These are phyloP conservation scores for Macrosiphum euphorbiae DNA, from an alignment of 2,888 invertebrate species.

Conservation along the genomic window DNA sequence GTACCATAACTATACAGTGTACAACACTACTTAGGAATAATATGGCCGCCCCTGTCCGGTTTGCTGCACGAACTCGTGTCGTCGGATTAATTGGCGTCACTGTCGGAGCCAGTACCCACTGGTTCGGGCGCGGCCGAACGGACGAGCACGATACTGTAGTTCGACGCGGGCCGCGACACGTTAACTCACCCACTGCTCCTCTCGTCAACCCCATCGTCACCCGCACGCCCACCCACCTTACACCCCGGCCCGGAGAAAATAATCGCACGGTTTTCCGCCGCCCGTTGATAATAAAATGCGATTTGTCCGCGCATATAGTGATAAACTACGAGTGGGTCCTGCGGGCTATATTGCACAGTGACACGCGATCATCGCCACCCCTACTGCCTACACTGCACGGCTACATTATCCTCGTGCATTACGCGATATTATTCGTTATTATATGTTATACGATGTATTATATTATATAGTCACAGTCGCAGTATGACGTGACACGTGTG, in stretches of 20 bases:
- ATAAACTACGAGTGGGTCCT: neutral
- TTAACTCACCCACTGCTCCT: neutral
- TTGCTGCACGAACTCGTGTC: neutral
- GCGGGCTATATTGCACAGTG: neutral
- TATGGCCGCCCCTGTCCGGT: neutral
- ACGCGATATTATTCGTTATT: neutral
- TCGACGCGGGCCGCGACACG: neutral
- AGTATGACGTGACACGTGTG: neutral
- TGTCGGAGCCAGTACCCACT: neutral
- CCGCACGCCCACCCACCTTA: too few species aligned
- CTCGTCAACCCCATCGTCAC: neutral
- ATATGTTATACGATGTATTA: neutral
- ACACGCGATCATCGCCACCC: constrained; percentile 17
- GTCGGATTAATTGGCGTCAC: neutral
- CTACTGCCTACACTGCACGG: too few species aligned
- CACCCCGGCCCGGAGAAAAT: neutral
- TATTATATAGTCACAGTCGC: neutral
- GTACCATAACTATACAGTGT: too few species aligned
- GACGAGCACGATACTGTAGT: neutral
- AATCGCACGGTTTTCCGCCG: neutral
- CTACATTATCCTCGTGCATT: neutral
- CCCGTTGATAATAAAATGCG: constrained; percentile 17
- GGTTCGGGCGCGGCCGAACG: neutral
- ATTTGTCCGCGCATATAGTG: neutral
- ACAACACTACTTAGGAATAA: neutral